A percentile compares a stretch with the other conserved stretches of the same genome.
Evolutionary conservation across 2,888 invertebrate genomes (phyloP).

Genomic region (Nysson spinosus): DNA sequence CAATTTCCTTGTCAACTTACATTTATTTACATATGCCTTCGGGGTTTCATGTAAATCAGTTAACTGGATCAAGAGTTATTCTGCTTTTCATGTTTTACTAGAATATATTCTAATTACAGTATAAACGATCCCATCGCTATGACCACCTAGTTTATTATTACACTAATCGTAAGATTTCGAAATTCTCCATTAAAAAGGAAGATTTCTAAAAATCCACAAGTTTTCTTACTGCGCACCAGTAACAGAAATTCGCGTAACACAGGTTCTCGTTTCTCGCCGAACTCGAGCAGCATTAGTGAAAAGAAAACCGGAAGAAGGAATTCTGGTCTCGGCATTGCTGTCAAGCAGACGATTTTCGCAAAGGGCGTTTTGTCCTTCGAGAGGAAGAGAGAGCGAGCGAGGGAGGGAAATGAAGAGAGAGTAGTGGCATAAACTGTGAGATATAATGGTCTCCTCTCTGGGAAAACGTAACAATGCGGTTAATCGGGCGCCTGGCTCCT

Average conservation of each 20-base stretch:
- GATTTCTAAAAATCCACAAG: too few relatives aligned
- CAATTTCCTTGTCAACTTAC: too few relatives aligned
- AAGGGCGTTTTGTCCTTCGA: slow-evolving; percentile 18
- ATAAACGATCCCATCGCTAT: too few relatives aligned
- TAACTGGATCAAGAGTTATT: too few relatives aligned
- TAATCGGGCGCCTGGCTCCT: slow-evolving; percentile 66
- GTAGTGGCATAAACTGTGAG: slow-evolving; percentile 34
- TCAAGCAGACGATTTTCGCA: slow-evolving; percentile 26
- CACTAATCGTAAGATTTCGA: too few relatives aligned
- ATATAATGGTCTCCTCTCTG: slow-evolving; percentile 55
- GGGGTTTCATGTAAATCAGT: too few relatives aligned
- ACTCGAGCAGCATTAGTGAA: not conserved
- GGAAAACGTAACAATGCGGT: slow-evolving; percentile 66
- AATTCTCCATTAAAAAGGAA: too few relatives aligned
- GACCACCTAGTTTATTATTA: too few relatives aligned
- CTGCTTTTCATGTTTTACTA: too few relatives aligned
- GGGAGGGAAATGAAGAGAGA: not conserved
- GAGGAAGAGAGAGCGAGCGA: not conserved
- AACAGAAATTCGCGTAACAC: not conserved
- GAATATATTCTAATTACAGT: too few relatives aligned
- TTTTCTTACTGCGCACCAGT: too few relatives aligned
- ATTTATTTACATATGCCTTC: too few relatives aligned
- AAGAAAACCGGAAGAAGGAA: slow-evolving; percentile 27
- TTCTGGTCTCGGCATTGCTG: slow-evolving; percentile 41
- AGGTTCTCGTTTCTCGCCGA: not conserved